phyloP scores from a whole-genome alignment of 2,888 invertebrate genomes.

The Acanthosepion pharaonis region DNA sequence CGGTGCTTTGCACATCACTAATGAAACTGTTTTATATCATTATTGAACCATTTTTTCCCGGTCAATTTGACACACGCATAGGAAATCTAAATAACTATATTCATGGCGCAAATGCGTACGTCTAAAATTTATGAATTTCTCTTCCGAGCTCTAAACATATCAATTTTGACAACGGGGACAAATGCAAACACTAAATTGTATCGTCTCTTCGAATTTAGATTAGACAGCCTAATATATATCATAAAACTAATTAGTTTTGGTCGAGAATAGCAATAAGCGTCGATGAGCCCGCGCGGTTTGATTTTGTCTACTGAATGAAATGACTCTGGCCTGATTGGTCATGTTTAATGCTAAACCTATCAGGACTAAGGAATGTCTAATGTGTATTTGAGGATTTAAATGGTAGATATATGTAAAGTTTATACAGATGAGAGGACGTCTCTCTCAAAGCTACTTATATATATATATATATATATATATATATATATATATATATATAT shows the following conservation, averaged over 20 bases:
- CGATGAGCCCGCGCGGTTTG: background rate
- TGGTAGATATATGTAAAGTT: background rate
- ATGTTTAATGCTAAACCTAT: background rate
- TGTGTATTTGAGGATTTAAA: background rate
- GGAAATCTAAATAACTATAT: too few species aligned
- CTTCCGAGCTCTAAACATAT: too few species aligned
- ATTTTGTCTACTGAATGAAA: background rate
- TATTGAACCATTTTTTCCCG: too few species aligned
- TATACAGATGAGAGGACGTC: background rate
- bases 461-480: background rate
- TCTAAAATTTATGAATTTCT: too few species aligned
- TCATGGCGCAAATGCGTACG: too few species aligned
- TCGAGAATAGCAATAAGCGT: background rate
- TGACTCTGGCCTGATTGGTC: background rate
- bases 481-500: slow-evolving; percentile 10
- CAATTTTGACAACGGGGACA: background rate
- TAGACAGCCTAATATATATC: background rate
- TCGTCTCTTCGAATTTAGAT: background rate
- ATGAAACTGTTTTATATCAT: too few species aligned
- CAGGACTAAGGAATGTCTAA: background rate
- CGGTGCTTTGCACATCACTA: too few species aligned
- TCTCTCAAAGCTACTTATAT: too few species aligned
- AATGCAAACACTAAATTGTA: background rate
- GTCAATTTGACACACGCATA: too few species aligned
- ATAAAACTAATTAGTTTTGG: background rate